phyloP scores from a whole-genome alignment of 2,888 invertebrate species.

The Leptinotarsa tumamoca region DNA sequence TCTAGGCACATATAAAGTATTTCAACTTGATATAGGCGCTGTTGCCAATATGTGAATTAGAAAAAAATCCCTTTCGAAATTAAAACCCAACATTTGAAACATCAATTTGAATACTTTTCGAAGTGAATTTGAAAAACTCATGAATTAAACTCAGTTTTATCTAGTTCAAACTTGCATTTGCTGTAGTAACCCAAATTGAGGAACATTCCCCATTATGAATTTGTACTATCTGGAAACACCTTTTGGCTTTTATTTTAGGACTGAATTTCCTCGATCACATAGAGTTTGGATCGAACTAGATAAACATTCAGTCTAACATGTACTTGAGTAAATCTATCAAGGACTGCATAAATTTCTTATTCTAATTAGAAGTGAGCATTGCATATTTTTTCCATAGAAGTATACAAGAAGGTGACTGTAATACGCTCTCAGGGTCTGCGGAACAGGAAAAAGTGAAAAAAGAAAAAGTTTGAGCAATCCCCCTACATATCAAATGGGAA shows the following conservation, averaged over 20 bases:
- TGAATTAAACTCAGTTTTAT: no score
- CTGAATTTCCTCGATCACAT: slow-evolving; percentile 16
- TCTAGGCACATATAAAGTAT: no score
- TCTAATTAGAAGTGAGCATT: slow-evolving; percentile 21
- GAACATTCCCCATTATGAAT: neutral
- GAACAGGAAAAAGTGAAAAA: slow-evolving; percentile 43
- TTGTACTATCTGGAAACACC: slow-evolving; percentile 1
- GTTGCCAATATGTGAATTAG: no score
- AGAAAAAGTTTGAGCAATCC: slow-evolving; percentile 55
- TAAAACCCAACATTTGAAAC: no score
- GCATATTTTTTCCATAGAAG: slow-evolving; percentile 39
- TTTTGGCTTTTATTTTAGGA: slow-evolving; percentile 11
- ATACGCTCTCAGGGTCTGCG: slow-evolving; percentile 29
- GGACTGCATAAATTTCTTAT: slow-evolving; percentile 15
- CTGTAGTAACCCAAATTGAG: no score
- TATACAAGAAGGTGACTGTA: slow-evolving; percentile 44
- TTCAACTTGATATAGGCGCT: no score
- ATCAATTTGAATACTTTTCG: no score
- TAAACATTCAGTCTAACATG: slow-evolving; percentile 1
- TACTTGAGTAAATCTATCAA: slow-evolving; percentile 7
- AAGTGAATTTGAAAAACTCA: no score
- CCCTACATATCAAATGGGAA: slow-evolving; percentile 62
- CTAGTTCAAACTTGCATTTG: no score
- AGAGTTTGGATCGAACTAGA: slow-evolving; percentile 16
- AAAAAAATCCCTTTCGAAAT: no score